Evolutionary conservation across 2,888 invertebrate species (phyloP).

Genomic region (Tribolium freemani): DNA sequence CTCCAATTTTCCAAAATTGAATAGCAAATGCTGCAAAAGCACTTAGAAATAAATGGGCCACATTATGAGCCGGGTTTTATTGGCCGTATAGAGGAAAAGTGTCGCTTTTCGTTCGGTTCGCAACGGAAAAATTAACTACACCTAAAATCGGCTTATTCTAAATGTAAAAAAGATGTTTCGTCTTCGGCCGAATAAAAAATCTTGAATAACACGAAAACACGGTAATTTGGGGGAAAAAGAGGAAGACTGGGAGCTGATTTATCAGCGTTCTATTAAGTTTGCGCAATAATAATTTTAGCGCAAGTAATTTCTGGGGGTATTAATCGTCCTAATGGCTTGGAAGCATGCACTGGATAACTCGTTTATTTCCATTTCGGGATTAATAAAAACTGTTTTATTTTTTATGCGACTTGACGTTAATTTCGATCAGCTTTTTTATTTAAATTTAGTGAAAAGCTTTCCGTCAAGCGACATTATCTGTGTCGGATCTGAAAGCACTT

Average conservation of each 20-base stretch:
- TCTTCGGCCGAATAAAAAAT: not conserved
- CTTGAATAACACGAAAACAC: slow-evolving; percentile 9
- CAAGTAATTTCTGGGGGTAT: slow-evolving; percentile 1
- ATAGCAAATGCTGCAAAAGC: not conserved
- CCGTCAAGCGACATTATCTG: no score
- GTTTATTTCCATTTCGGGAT: not conserved
- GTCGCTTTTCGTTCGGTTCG: slow-evolving; percentile 14
- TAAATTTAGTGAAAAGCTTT: no score
- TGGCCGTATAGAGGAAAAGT: slow-evolving; percentile 7
- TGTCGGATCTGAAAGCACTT: no score
- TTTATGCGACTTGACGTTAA: not conserved
- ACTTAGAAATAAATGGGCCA: slow-evolving; percentile 20
- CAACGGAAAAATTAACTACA: slow-evolving; percentile 19
- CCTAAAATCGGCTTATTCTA: slow-evolving; percentile 15
- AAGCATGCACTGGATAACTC: not conserved
- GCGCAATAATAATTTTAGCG: slow-evolving; percentile 2
- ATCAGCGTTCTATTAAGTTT: not conserved
- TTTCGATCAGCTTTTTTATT: not conserved
- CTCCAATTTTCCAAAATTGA: slow-evolving; percentile 12
- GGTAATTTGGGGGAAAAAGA: not conserved
- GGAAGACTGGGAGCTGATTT: not conserved
- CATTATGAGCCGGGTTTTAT: slow-evolving; percentile 17
- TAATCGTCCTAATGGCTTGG: not conserved
- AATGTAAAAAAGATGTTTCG: slow-evolving; percentile 24
- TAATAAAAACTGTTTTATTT: not conserved